Percentiles rank a stretch among this genome's conserved stretches.
phyloP scores from a whole-genome alignment of 1,140 invertebrate genomes.

The Hirudo medicinalis region DNA sequence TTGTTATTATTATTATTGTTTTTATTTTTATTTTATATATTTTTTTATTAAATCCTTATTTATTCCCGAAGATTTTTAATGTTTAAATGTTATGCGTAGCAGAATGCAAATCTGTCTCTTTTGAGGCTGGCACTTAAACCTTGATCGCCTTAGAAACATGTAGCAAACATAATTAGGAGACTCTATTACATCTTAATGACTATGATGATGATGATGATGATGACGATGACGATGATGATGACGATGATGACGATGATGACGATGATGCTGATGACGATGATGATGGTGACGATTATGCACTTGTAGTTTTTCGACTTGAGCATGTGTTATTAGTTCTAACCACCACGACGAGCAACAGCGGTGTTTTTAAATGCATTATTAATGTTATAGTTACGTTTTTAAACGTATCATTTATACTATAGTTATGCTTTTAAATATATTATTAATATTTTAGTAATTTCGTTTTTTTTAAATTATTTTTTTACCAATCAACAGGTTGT shows the following conservation, averaged over 20 bases:
- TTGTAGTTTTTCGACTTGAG: background rate
- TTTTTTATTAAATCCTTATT: background rate
- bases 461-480: conserved; percentile 2
- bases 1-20: background rate
- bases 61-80: too few species aligned
- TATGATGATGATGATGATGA: background rate
- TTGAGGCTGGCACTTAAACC: too few species aligned
- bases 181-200: background rate
- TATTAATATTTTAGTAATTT: background rate
- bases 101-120: too few species aligned
- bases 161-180: background rate
- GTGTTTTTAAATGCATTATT: too few species aligned
- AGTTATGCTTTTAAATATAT: background rate
- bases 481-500: conserved; percentile 44
- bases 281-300: background rate
- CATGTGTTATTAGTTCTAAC: background rate
- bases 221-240: background rate
- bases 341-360: background rate
- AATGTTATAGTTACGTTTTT: background rate
- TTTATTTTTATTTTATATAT: too few species aligned
- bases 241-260: background rate
- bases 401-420: background rate
- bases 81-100: too few species aligned
- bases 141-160: too few species aligned
- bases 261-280: background rate